phyloP scores from a whole-genome alignment of 2,797 vertebrate genomes.

The Acomys russatus region DNA sequence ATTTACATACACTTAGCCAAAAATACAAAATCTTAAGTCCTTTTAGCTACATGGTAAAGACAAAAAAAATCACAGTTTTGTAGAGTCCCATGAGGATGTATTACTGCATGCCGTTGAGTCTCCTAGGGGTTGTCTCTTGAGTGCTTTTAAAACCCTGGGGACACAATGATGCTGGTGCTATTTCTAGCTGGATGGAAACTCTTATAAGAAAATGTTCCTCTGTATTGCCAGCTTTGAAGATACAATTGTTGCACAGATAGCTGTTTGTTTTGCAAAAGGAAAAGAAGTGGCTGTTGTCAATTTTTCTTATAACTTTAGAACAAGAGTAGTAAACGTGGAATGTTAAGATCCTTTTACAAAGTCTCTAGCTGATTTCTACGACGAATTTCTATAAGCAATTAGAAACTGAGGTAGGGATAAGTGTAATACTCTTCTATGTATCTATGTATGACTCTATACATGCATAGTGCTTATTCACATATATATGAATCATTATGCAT shows the following conservation, averaged over 20 bases:
- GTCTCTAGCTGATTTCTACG: neutral
- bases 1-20: neutral
- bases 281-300: neutral
- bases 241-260: neutral
- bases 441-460: neutral
- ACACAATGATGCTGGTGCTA: neutral
- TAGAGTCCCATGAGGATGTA: neutral
- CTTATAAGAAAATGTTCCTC: slow-evolving; percentile 7
- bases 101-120: slow-evolving; percentile 25
- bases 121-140: neutral
- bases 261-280: neutral
- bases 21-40: slow-evolving; percentile 38
- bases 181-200: slow-evolving; percentile 33
- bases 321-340: neutral
- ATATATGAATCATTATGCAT: neutral
- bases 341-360: slow-evolving; percentile 10
- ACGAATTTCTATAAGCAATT: slow-evolving; percentile 20
- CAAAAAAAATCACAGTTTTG: neutral
- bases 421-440: neutral
- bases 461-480: neutral
- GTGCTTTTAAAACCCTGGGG: neutral
- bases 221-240: neutral
- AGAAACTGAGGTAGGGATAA: neutral
- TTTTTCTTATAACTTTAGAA: neutral
- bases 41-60: slow-evolving; percentile 20